Evolutionary conservation across 2,113 vertebrate genomes (phyloP).

Genomic region (Setophaga petechia): DNA sequence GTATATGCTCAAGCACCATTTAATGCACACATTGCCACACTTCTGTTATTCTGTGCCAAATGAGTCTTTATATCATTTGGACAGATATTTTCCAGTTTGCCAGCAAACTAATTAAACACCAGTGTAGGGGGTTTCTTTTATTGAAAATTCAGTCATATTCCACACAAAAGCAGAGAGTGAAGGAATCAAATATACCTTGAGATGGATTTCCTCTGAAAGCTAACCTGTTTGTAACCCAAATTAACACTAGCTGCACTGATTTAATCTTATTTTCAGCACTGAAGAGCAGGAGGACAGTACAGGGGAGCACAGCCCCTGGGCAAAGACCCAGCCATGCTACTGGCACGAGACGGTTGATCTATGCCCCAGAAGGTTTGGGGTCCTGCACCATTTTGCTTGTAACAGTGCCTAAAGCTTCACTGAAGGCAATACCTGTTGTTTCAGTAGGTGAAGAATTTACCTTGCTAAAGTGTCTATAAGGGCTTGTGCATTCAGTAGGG

Average conservation of each 20-base stretch:
- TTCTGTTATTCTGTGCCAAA: not conserved
- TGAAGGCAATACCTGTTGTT: not conserved
- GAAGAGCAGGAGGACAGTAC: not conserved
- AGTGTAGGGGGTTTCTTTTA: not conserved
- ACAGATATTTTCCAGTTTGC: not conserved
- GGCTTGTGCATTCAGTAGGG: not conserved
- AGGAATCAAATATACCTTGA: not conserved
- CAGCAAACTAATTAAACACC: not conserved
- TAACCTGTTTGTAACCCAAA: not conserved
- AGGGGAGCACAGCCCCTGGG: not conserved
- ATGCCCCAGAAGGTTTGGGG: not conserved
- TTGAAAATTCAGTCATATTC: not conserved
- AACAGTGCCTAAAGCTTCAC: not conserved
- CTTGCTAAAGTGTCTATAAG: not conserved
- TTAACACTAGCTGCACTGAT: not conserved
- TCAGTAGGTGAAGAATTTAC: not conserved
- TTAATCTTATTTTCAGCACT: not conserved
- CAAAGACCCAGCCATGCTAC: fast-evolving
- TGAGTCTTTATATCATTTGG: not conserved
- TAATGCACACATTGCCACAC: not conserved
- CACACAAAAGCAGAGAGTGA: not conserved
- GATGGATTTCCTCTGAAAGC: not conserved
- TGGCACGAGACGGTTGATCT: not conserved
- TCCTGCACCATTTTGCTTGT: not conserved
- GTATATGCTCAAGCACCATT: not conserved